Base-by-base conservation (phyloP, 2,797 vertebrate species). In the Clarias laeviceps region DNA sequence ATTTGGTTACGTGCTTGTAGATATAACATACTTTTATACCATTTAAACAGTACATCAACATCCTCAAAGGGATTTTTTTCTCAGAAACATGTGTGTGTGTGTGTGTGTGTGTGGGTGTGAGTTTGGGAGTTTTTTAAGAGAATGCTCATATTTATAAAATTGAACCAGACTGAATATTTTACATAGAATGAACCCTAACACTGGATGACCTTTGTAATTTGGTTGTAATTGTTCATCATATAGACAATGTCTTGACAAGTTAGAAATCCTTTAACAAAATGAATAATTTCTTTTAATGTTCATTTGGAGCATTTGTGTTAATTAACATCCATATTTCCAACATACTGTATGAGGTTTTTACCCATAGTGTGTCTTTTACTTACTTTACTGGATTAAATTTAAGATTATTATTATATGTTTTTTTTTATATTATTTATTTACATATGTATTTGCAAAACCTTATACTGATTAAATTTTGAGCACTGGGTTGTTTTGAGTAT, bases 1-100 rank as follows among this genome's bases (percentile, higher is more conserved):
- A 20, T 64, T 29, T 70, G 61, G 40, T 29, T 80, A 37, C 59
- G 20, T 77, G 77, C 69, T 81, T 29, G 72, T 61, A 56, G 69
- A 50, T 73, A 73, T 27, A 50, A 50, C 9, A 14, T 72, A 15
- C 2, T 45, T 73, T 54, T 7, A 54, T 54, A 15, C 24, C 14
- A 62, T 70, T 64, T 45, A 81, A 59, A 83, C 34, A 27, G 59
- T 24, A 69, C 70, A 57, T 45, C 11, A 73, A 79, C 76, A n/a
- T 22, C 7, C n/a, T 76, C 7, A 56, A 56, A 72, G 69, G 37
- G 9, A 17, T 37, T 37, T 70, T 18, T 37, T 70, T 29, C 24
- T 64, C 9, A n/a, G 11, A 27, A 24, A 8, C 8, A 7, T 40
- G 40, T 40, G 40, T 40, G 40, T 40, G 37, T 37, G 37, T 37